phyloP scores from a whole-genome alignment of 2,888 invertebrate genomes.

The Oscheius sp. region DNA sequence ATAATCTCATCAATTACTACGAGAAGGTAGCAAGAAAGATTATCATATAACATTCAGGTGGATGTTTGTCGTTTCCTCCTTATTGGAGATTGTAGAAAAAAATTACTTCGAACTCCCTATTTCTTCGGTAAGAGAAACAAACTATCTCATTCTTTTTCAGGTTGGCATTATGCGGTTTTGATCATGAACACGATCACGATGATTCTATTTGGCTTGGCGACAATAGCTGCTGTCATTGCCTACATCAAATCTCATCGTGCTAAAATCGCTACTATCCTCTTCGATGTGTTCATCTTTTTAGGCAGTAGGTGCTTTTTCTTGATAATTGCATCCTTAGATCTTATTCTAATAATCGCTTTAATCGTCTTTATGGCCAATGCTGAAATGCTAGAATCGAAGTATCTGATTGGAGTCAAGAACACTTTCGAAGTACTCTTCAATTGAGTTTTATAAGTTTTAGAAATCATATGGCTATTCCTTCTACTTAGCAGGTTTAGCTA shows the following conservation, averaged over 20 bases:
- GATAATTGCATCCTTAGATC: slow-evolving; percentile 40
- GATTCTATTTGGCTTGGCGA: slow-evolving; percentile 39
- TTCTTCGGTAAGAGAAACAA: slow-evolving; percentile 63
- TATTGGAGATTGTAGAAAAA: slow-evolving; percentile 69
- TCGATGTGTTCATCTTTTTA: slow-evolving; percentile 37
- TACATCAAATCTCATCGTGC: slow-evolving; percentile 45
- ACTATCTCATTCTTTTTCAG: slow-evolving; percentile 32
- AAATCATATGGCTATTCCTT: slow-evolving; percentile 69
- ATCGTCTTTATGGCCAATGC: slow-evolving; percentile 69
- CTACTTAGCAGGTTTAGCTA: slow-evolving; percentile 63
- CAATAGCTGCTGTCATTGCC: slow-evolving; percentile 47
- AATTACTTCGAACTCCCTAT: slow-evolving; percentile 67
- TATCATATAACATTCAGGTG: slow-evolving; percentile 37
- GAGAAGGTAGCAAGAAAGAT: slow-evolving; percentile 48
- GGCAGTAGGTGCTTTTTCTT: slow-evolving; percentile 29
- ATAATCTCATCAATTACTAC: slow-evolving; percentile 67
- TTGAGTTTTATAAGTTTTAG: slow-evolving; percentile 36
- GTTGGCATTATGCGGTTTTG: slow-evolving; percentile 69
- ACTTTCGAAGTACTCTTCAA: slow-evolving; percentile 53
- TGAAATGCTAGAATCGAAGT: slow-evolving; percentile 69
- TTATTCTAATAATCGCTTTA: slow-evolving; percentile 58
- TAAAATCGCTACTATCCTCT: slow-evolving; percentile 41
- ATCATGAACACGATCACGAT: slow-evolving; percentile 58
- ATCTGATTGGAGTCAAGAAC: slow-evolving; percentile 66
- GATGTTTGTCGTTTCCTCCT: slow-evolving; percentile 68